A percentile compares a stretch with the other conserved stretches of the same genome.
Evolutionary conservation across 2,113 vertebrate species (phyloP).

Genomic region (Tetrax tetrax): DNA sequence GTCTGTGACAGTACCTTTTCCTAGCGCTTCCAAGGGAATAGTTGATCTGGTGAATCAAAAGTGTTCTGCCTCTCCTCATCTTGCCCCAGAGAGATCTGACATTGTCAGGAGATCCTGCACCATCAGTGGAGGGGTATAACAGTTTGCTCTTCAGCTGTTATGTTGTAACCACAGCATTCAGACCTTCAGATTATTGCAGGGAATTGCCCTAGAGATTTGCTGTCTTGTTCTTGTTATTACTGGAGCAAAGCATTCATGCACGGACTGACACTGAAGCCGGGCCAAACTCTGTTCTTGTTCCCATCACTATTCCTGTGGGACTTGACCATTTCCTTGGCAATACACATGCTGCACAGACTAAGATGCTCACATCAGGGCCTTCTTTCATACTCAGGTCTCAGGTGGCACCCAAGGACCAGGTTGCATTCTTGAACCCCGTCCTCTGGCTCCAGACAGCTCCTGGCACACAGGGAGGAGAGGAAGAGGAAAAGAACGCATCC

Average conservation of each 20-base stretch:
- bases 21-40: neutral
- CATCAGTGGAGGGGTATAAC: accelerated
- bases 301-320: neutral
- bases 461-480: neutral
- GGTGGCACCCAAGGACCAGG: neutral
- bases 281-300: neutral
- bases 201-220: neutral
- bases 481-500: neutral
- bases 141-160: neutral
- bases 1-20: neutral
- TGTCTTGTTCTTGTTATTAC: neutral
- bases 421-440: neutral
- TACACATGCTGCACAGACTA: neutral
- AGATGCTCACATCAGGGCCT: neutral
- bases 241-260: neutral
- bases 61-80: neutral
- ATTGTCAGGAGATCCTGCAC: neutral
- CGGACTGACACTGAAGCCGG: neutral
- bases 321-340: neutral
- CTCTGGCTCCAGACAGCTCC: neutral
- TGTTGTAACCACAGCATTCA: neutral
- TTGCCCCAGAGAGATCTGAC: neutral
- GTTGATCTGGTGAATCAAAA: neutral
- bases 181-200: neutral
- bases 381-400: neutral